Conservation (phyloP, 1,140 invertebrate genomes). For the Sarcophaga peregrina region DNA sequence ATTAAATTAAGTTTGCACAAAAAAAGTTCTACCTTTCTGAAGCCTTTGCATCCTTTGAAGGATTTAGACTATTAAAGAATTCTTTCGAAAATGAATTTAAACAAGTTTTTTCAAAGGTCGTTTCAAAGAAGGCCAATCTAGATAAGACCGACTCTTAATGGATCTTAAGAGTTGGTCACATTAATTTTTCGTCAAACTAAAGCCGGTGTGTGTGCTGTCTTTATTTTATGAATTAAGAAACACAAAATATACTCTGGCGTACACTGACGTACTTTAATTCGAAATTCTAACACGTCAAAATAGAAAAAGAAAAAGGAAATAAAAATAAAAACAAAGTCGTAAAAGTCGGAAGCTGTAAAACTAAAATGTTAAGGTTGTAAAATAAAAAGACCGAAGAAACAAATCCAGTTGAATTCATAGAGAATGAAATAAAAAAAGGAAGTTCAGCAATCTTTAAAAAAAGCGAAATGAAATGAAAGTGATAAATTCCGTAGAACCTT, state of each 20-base stretch:
- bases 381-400: not conserved
- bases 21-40: too few species aligned
- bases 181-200: not conserved
- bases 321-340: not conserved
- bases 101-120: too few species aligned
- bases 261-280: not conserved
- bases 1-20: too few species aligned
- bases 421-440: not conserved
- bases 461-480: not conserved
- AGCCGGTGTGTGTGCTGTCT: not conserved
- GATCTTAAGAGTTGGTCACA: not conserved
- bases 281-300: not conserved
- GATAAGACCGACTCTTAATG: too few species aligned
- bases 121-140: too few species aligned
- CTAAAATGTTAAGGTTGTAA: not conserved
- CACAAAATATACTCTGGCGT: not conserved
- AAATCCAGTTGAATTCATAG: not conserved
- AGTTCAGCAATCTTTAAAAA: not conserved
- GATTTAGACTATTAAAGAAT: too few species aligned
- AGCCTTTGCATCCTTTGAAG: too few species aligned
- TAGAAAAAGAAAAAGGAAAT: not conserved
- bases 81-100: too few species aligned
- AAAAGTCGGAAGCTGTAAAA: not conserved
- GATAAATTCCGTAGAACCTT: not conserved
- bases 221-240: not conserved